These are phyloP conservation scores for Salmo trutta DNA, from an alignment of 2,797 vertebrate genomes.

Conservation along the genomic window DNA sequence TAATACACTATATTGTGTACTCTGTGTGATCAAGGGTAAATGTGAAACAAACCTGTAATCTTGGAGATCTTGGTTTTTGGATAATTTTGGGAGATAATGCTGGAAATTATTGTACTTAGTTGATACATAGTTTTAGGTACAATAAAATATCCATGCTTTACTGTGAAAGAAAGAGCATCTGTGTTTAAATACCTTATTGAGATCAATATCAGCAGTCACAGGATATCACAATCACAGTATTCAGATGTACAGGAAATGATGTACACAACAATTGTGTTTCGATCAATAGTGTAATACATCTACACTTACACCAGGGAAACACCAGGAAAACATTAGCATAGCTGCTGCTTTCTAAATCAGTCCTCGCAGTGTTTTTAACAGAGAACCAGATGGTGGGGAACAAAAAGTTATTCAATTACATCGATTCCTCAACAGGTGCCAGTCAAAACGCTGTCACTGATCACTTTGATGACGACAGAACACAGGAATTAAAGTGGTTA, in stretches of 20 bases:
- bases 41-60: too few species aligned
- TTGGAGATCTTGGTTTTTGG: too few species aligned
- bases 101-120: background rate
- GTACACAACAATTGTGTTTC: conserved; percentile 32
- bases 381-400: conserved; percentile 59
- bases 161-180: background rate
- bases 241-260: conserved; percentile 37
- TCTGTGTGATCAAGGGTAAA: too few species aligned
- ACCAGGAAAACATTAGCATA: conserved; percentile 5
- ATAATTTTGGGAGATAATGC: background rate
- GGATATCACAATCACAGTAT: background rate
- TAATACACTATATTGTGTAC: too few species aligned
- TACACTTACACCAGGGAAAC: too few species aligned
- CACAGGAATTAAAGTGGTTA: conserved; percentile 66
- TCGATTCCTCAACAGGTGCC: conserved; percentile 69
- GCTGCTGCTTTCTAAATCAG: conserved; percentile 21
- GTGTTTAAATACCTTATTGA: background rate
- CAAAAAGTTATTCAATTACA: conserved; percentile 59
- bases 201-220: background rate
- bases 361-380: conserved; percentile 22
- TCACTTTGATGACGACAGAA: conserved; percentile 57
- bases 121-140: background rate
- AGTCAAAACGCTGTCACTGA: conserved; percentile 60
- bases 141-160: background rate
- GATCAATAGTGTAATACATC: conserved; percentile 1